A percentile compares a stretch with the other conserved stretches of the same genome.
Evolutionary conservation across 2,113 vertebrate genomes (phyloP).

Genomic region (Himantopus leucocephalus): DNA sequence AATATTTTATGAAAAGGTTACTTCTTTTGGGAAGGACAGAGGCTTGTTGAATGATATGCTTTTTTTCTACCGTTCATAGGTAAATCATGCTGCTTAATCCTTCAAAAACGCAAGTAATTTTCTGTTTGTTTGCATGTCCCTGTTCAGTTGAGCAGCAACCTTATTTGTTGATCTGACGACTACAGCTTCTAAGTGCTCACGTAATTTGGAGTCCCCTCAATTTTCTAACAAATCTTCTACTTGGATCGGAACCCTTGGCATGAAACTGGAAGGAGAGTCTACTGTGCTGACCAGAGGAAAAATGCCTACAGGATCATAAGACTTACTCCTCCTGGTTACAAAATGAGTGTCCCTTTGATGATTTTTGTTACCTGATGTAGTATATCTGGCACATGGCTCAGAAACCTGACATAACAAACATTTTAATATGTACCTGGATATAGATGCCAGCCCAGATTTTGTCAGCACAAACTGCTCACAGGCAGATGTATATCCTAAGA

Average conservation of each 20-base stretch:
- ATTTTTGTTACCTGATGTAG: neutral
- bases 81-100: neutral
- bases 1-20: neutral
- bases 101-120: neutral
- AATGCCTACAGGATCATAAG: neutral
- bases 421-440: neutral
- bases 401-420: neutral
- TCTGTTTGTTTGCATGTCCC: neutral
- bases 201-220: neutral
- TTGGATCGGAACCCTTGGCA: neutral
- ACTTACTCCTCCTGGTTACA: neutral
- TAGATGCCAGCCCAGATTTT: neutral
- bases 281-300: neutral
- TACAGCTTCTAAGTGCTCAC: neutral
- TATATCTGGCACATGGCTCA: neutral
- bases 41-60: neutral
- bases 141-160: neutral
- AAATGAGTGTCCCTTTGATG: neutral
- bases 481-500: neutral
- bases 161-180: neutral
- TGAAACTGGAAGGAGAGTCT: neutral
- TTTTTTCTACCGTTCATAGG: neutral
- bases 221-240: neutral
- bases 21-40: neutral
- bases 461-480: neutral